A percentile compares a stretch with the other conserved stretches of the same genome.
Evolutionary conservation across 2,888 invertebrate species (phyloP).

Genomic region (Allolobophora icterica): DNA sequence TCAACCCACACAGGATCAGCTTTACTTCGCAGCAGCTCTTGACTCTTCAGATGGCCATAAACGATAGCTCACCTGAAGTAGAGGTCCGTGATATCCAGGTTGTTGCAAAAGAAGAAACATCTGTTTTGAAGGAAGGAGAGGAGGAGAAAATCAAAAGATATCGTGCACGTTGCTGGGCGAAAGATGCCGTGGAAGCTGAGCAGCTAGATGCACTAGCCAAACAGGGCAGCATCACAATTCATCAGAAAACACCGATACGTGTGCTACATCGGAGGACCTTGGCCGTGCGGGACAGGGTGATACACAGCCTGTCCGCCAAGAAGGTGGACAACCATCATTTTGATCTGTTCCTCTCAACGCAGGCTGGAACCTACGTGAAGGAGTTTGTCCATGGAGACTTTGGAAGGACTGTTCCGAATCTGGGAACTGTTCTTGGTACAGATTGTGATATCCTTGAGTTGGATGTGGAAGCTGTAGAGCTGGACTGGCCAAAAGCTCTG

Average conservation of each 20-base stretch:
- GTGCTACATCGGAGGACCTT: slow-evolving; percentile 84
- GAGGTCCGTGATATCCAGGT: slow-evolving; percentile 74
- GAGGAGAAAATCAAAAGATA: slow-evolving; percentile 87
- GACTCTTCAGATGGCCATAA: slow-evolving; percentile 69
- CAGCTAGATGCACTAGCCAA: slow-evolving; percentile 52
- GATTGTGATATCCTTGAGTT: slow-evolving; percentile 86
- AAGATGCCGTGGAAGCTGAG: slow-evolving; percentile 34
- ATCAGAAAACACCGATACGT: slow-evolving; percentile 86
- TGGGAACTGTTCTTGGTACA: slow-evolving; percentile 74
- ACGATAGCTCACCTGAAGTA: slow-evolving; percentile 69
- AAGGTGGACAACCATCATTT: slow-evolving; percentile 69
- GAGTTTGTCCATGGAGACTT: slow-evolving; percentile 97
- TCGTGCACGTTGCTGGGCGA: slow-evolving; percentile 72
- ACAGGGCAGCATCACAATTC: slow-evolving; percentile 71
- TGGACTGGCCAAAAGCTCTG: slow-evolving; percentile 46
- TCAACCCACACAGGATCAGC: slow-evolving; percentile 70
- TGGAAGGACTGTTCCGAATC: slow-evolving; percentile 81
- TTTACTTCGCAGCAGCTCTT: slow-evolving; percentile 69
- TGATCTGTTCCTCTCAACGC: slow-evolving; percentile 76
- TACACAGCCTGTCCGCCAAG: slow-evolving; percentile 73
- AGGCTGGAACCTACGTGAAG: slow-evolving; percentile 90
- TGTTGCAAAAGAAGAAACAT: slow-evolving; percentile 74
- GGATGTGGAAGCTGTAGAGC: slow-evolving; percentile 73
- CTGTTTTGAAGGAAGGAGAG: slow-evolving; percentile 81
- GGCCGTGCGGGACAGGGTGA: slow-evolving; percentile 73